Conservation (phyloP, 2,888 invertebrate genomes). For the Ormia ochracea region DNA sequence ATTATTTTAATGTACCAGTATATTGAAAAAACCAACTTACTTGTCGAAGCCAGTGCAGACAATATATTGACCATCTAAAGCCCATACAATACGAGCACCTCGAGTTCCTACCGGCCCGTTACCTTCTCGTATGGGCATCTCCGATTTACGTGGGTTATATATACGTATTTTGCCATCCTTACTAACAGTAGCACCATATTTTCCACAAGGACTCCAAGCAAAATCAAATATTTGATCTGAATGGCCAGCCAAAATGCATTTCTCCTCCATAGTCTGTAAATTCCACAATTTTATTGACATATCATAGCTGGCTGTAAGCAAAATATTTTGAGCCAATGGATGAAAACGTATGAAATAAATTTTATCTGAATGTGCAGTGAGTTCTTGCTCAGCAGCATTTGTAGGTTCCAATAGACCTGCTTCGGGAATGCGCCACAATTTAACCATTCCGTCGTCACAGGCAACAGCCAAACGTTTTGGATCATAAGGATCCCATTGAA, state of each 20-base stretch:
- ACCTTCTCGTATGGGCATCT: constrained; percentile 84
- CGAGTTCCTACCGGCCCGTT: constrained; percentile 91
- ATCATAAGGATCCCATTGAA: constrained; percentile 96
- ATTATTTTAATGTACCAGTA: too few relatives aligned
- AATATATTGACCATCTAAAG: constrained; percentile 88
- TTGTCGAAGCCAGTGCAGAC: constrained; percentile 95
- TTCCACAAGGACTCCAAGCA: constrained; percentile 95
- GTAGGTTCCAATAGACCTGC: constrained; percentile 85
- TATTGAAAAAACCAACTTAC: too few relatives aligned
- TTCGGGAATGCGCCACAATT: constrained; percentile 87
- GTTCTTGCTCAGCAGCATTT: constrained; percentile 83
- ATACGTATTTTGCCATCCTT: constrained; percentile 89
- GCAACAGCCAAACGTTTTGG: constrained; percentile 87
- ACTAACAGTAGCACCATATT: constrained; percentile 89
- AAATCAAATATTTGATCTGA: constrained; percentile 93
- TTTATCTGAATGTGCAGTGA: constrained; percentile 91
- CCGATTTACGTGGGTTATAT: constrained; percentile 86
- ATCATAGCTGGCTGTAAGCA: constrained; percentile 94
- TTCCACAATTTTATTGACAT: constrained; percentile 94
- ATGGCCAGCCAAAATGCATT: constrained; percentile 83
- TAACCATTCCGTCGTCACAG: constrained; percentile 91
- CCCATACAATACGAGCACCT: constrained; percentile 94
- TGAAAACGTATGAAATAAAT: constrained; percentile 94
- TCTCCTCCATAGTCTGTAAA: constrained; percentile 81
- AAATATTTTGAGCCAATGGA: constrained; percentile 89